phyloP scores from a whole-genome alignment of 2,888 invertebrate genomes.

The Blastobasis adustella region DNA sequence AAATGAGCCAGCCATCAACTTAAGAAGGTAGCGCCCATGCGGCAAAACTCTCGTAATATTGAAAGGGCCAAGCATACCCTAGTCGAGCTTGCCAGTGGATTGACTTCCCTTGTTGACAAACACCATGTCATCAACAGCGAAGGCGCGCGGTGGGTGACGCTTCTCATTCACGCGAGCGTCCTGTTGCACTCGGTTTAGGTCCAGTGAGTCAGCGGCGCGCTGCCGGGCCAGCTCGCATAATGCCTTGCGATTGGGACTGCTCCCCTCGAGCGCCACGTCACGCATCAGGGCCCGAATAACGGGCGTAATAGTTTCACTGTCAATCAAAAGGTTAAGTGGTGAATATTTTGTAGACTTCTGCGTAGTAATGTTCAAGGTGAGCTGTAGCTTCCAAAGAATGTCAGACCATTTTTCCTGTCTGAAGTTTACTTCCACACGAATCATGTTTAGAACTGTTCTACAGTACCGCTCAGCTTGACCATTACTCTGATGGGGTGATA shows the following conservation, averaged over 20 bases:
- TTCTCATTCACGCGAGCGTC: neutral
- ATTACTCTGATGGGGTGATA: constrained; percentile 17
- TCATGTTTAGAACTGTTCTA: constrained; percentile 15
- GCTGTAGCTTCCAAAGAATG: constrained; percentile 5
- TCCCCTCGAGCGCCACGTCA: constrained; percentile 10
- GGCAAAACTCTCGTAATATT: neutral
- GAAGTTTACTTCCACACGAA: constrained; percentile 1
- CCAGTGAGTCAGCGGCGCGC: neutral
- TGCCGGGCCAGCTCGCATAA: neutral
- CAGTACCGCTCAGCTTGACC: constrained; percentile 17
- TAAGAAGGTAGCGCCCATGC: neutral
- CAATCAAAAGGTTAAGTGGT: constrained; percentile 14
- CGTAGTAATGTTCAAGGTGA: constrained; percentile 12
- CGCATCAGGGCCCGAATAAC: constrained; percentile 10
- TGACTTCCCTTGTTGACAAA: neutral
- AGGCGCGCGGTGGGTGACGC: too few species aligned
- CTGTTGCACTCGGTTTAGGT: neutral
- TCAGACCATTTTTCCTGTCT: neutral
- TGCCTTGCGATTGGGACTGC: neutral
- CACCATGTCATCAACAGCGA: too few species aligned
- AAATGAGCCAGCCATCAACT: constrained; percentile 2
- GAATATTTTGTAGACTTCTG: constrained; percentile 13
- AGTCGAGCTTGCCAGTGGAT: constrained; percentile 1
- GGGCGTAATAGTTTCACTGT: constrained; percentile 12
- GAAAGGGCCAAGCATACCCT: constrained; percentile 2